Evolutionary conservation across 2,797 vertebrate genomes (phyloP).

Genomic region (Manis pentadactyla): DNA sequence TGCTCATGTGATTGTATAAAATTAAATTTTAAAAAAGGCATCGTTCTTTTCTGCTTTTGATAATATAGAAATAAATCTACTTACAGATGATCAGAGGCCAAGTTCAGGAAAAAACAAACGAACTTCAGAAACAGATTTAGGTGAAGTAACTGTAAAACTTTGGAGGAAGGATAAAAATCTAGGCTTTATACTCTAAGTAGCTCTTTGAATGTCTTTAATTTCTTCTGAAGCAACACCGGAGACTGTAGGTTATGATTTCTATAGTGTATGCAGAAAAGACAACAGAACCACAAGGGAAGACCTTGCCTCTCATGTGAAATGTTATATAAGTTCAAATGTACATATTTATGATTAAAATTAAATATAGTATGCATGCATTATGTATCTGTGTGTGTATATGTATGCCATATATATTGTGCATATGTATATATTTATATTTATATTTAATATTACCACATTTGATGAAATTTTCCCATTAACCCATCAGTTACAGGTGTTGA

Average conservation of each 20-base stretch:
- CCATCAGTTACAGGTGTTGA: not conserved
- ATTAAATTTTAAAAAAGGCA: too few relatives aligned
- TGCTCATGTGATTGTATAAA: too few relatives aligned
- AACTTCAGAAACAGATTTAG: not conserved
- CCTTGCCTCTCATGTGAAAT: not conserved
- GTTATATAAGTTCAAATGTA: not conserved
- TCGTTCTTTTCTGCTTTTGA: too few relatives aligned
- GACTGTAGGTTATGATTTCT: not conserved
- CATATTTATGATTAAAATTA: not conserved
- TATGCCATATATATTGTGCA: not conserved
- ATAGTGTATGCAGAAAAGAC: not conserved
- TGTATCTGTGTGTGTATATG: not conserved
- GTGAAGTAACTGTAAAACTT: not conserved
- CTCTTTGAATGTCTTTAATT: not conserved
- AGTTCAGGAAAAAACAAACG: not conserved
- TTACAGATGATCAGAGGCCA: too few relatives aligned
- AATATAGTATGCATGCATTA: not conserved
- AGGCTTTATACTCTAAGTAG: not conserved
- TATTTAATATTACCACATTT: not conserved
- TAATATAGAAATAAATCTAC: too few relatives aligned
- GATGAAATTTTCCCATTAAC: not conserved
- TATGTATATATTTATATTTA: not conserved
- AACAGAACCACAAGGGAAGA: not conserved
- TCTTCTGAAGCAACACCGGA: not conserved
- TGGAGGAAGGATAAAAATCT: not conserved